Conservation (phyloP, 2,888 invertebrate genomes). For the Synanthedon tipuliformis region DNA sequence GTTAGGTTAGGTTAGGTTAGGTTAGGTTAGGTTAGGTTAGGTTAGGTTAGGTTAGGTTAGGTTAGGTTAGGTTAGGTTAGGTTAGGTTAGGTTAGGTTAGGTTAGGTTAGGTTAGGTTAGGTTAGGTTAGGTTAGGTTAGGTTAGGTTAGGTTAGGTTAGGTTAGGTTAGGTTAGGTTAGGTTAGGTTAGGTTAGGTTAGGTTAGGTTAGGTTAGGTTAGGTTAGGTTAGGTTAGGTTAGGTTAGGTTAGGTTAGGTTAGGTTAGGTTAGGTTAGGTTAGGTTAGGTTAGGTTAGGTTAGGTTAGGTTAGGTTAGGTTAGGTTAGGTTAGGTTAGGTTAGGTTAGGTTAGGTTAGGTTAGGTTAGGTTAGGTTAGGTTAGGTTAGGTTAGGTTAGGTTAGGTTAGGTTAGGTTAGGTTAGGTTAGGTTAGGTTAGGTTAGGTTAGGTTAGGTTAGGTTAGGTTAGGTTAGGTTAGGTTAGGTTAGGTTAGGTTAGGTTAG, state of each 20-base stretch:
- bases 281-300: slow-evolving; percentile 9
- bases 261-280: slow-evolving; percentile 18
- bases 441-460: slow-evolving; percentile 6
- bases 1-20: slow-evolving; percentile 19
- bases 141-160: slow-evolving; percentile 15
- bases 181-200: slow-evolving; percentile 13
- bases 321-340: slow-evolving; percentile 7
- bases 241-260: slow-evolving; percentile 18
- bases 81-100: slow-evolving; percentile 14
- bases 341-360: slow-evolving; percentile 8
- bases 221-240: slow-evolving; percentile 17
- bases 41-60: slow-evolving; percentile 17
- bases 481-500: background rate
- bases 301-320: slow-evolving; percentile 5
- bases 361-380: slow-evolving; percentile 8
- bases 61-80: slow-evolving; percentile 16
- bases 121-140: slow-evolving; percentile 12
- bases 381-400: slow-evolving; percentile 7
- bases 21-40: slow-evolving; percentile 18
- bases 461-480: slow-evolving; percentile 3
- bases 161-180: slow-evolving; percentile 16
- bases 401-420: slow-evolving; percentile 8
- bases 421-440: slow-evolving; percentile 7
- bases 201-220: slow-evolving; percentile 17
- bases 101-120: slow-evolving; percentile 15